A percentile compares a stretch with the other conserved stretches of the same genome.
Evolutionary conservation across 2,113 vertebrate species (phyloP).

Genomic region (Tupaia chinensis): DNA sequence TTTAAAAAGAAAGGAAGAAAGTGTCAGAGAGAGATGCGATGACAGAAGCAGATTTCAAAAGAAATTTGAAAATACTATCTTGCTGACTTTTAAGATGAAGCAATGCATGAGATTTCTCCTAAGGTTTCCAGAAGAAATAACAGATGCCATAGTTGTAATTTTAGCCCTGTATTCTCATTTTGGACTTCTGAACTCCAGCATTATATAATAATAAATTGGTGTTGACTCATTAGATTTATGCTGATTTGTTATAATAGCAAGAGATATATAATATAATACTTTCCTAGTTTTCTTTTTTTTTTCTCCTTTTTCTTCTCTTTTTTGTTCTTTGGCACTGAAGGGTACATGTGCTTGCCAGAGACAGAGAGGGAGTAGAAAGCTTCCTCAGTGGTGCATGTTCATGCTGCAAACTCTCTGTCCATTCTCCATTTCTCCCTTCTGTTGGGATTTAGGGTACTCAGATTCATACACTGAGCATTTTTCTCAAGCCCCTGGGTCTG

Average conservation of each 20-base stretch:
- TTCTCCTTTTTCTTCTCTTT: too few species aligned
- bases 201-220: background rate
- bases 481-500: too few species aligned
- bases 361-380: too few species aligned
- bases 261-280: background rate
- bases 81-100: background rate
- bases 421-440: too few species aligned
- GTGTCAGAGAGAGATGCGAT: background rate
- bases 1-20: too few species aligned
- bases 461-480: too few species aligned
- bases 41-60: background rate
- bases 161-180: background rate
- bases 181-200: background rate
- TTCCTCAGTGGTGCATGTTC: too few species aligned
- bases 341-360: too few species aligned
- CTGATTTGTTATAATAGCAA: background rate
- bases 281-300: background rate
- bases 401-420: too few species aligned
- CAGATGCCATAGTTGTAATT: rapidly evolving
- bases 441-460: too few species aligned
- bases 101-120: background rate
- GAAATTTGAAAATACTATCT: background rate
- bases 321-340: too few species aligned
- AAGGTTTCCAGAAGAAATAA: background rate
- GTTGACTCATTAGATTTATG: background rate